Evolutionary conservation across 64 coral and sea anemone genomes (phyloP), one percentile per base, ranked within the genome.

Genomic region (Cladopsammia gracilis): DNA sequence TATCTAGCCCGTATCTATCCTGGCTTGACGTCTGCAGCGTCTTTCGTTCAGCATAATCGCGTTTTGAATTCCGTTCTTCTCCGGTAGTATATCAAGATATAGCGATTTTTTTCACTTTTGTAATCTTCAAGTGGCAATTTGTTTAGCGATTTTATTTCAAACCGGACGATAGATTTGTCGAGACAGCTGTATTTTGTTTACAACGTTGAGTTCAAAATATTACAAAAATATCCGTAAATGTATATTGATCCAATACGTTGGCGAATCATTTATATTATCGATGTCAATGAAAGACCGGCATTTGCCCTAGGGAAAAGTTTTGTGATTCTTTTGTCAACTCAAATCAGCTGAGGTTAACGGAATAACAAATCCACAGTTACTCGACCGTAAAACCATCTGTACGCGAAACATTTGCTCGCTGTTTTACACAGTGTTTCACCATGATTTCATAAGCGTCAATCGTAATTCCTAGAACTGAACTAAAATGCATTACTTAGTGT

Each of bases 201-300:
- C 61, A 46, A 46, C 43, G 43, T 68, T 25, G 58, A 48, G 6
- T 68, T 67, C 80, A 48, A 19, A 66, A 56, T 56, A 56, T 12
- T 7, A 12, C 53, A 56, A 56, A 56, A 56, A 56, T 56, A 56
- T 56, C 7, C 53, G 12, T 56, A 56, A 56, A 56, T 56, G 53
- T 12, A 75, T 75, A 75, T 75, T 75, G 62, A n/a, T 48, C 61
- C 61, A 49, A 83, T 47, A 3, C 60, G 79, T 83, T 83, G 79
- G 58, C 79, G 60, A 83, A 84, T 84, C 61, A 84, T 62, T 84
- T 50, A 84, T 84, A 67, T 82, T 62, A 82, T 82, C 58, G 67
- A 84, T 84, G 67, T 84, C 80, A 84, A 22, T 84, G 60, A 68
- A 66, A 84, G 61, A 62, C 80, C 60, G 80, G 68, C 80, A 49